Base-by-base conservation (phyloP, 2,797 vertebrate genomes). In the Danio choprae region DNA sequence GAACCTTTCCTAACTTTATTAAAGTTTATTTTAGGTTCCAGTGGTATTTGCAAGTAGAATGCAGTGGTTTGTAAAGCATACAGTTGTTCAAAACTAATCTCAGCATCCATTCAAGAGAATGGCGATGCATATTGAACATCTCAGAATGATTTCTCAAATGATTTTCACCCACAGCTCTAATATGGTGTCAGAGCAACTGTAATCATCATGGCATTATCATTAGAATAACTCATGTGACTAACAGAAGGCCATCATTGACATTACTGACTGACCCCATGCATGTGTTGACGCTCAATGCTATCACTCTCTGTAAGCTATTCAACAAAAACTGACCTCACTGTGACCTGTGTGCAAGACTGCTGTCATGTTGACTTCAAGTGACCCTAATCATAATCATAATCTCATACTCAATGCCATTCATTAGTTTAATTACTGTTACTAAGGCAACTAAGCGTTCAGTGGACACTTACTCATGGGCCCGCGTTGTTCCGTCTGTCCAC, bases 401-500 rank as follows among this genome's bases (percentile, higher is more conserved):
- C 40, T 77, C 41, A 46, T 58, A 59, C 7, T 59, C 41, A 77
- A 18, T 18, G 41, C 11, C 29, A 68, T n/a, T 58, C 22, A 50
- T 69, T 58, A 46, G 63, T 68, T 65, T 16, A 72, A 67, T 58
- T 11, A n/a, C 5, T 40, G 16, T 15, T 48, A 10, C 15, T 29
- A 58, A 68, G 53, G 41, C 29, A 77, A 59, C 16, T 18, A 36
- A 43, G 64, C 11, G 18, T 53, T 16, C 36, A 64, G 22, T n/a
- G 91, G 90, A 0, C 92, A 93, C 55, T 94, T 65, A 63, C 51
- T 60, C 77, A 10, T 16, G 53, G n/a, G 44, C 40, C 29, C 71
- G 62, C 11, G 65, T 10, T 22, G 12, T 65, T 64, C n/a, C 62
- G n/a, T 9, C 7, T 7, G 60, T n/a, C 43, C 4, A 29, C 71